Evolutionary conservation across 2,797 vertebrate species (phyloP), one percentile per base, ranked within the genome.

Genomic region (Buceros bicornis): DNA sequence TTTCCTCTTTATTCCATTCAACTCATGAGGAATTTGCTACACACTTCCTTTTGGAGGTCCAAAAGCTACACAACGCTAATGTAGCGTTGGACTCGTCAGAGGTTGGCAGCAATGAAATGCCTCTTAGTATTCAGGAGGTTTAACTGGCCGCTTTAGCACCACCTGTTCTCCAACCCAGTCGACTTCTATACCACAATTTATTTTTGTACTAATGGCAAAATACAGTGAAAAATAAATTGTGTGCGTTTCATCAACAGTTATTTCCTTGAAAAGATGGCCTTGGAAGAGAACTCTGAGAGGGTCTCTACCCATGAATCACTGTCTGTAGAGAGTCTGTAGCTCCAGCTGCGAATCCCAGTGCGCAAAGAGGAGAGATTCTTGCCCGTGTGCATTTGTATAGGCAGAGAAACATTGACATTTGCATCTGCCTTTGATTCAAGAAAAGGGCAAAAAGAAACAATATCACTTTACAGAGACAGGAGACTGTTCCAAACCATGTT

Each of bases 131-230:
- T 91, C 47, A 19, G 22, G 56, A 66, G 35, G 21, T 65, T 91
- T 65, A 51, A 31, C 74, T 45, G 45, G 24, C 89, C 89, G 83
- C 81, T 78, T 25, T 57, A 53, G 66, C 96, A 87, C 90, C 97
- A 97, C 97, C 97, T 97, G 97, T 56, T 97, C 91, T 91, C 91
- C 47, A 25, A 19, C 57, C 58, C 16, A 0, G 24, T 61, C 94
- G 85, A 8, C 82, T 91, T 77, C 25, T 10, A 35, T 51, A 73
- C 94, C 95, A 87, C 82, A 50, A 81, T 97, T 97, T 97, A 95
- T 97, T 97, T 97, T 97, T 96, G 51, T 82, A 83, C 78, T 80
- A 1, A 35, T 22, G 74, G 95, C 90, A 94, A 97, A 95, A 93
- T 45, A 76, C 87, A 86, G 90, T 76, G 92, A 95, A 65, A 96